Evolutionary conservation across 2,797 vertebrate species (phyloP).

Genomic region (Aeoliscus strigatus): DNA sequence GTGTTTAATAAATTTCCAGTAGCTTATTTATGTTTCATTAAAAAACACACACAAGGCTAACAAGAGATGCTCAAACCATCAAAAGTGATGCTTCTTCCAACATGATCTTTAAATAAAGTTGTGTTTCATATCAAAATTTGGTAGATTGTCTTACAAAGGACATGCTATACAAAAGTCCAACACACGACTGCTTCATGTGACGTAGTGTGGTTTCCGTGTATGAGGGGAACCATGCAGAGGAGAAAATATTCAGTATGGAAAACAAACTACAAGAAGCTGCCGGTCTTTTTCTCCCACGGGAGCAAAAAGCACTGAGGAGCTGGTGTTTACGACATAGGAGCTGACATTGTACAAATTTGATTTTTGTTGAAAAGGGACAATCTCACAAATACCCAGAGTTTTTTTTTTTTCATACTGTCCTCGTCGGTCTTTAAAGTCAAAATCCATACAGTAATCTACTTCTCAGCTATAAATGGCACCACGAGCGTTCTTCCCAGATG

Average conservation of each 20-base stretch:
- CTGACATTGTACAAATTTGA: slow-evolving; percentile 26
- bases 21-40: slow-evolving; percentile 64
- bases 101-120: slow-evolving; percentile 61
- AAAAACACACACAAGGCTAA: slow-evolving; percentile 47
- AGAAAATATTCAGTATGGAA: slow-evolving; percentile 28
- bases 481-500: slow-evolving; percentile 22
- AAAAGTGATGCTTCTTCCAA: slow-evolving; percentile 49
- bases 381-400: slow-evolving; percentile 23
- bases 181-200: slow-evolving; percentile 31
- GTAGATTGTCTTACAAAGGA: slow-evolving; percentile 64
- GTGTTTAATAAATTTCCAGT: slow-evolving; percentile 46
- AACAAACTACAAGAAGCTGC: slow-evolving; percentile 50
- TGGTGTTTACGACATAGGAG: slow-evolving; percentile 20
- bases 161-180: slow-evolving; percentile 21
- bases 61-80: slow-evolving; percentile 43
- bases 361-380: slow-evolving; percentile 50
- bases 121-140: slow-evolving; percentile 56
- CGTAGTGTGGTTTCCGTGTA: slow-evolving; percentile 42
- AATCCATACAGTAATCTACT: slow-evolving; percentile 20
- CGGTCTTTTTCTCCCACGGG: slow-evolving; percentile 30
- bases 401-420: slow-evolving; percentile 18
- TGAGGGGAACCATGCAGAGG: slow-evolving; percentile 31
- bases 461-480: slow-evolving; percentile 32
- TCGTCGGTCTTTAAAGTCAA: slow-evolving; percentile 30
- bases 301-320: slow-evolving; percentile 33